Evolutionary conservation across 2,888 invertebrate genomes (phyloP).

Genomic region (Trissoscelio sp.): DNA sequence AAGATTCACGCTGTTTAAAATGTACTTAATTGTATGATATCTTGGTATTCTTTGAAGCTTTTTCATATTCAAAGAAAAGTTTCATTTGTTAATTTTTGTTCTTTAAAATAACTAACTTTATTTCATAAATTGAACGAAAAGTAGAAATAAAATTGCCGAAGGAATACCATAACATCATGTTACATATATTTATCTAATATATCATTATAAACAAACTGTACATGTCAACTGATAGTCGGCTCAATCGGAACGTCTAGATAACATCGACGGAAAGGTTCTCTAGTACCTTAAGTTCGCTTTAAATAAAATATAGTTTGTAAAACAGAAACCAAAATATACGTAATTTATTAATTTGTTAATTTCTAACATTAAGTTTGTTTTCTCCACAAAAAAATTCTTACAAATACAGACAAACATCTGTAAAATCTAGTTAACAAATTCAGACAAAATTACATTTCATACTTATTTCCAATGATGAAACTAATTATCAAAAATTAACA

Average conservation of each 20-base stretch:
- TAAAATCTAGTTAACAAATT: constrained; percentile 10
- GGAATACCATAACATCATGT: constrained; percentile 34
- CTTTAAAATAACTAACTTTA: neutral
- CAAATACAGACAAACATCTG: constrained; percentile 14
- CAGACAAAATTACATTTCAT: constrained; percentile 21
- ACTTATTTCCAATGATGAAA: neutral
- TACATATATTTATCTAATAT: constrained; percentile 29
- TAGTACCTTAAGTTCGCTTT: constrained; percentile 10
- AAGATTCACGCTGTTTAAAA: constrained; percentile 11
- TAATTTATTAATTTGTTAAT: too few relatives aligned
- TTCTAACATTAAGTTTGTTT: neutral
- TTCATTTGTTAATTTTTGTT: neutral
- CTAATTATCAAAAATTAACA: constrained; percentile 6
- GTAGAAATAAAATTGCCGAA: constrained; percentile 15
- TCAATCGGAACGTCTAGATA: constrained; percentile 55
- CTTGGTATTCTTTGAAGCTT: constrained; percentile 24
- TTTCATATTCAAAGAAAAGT: neutral
- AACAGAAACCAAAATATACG: too few relatives aligned
- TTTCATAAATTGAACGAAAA: neutral
- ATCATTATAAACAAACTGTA: constrained; percentile 59
- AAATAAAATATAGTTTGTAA: neutral
- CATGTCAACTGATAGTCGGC: constrained; percentile 55
- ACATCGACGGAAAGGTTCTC: constrained; percentile 27
- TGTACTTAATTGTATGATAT: constrained; percentile 4
- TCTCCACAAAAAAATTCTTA: neutral